Base-by-base conservation (phyloP, 2,888 invertebrate genomes). In the Allygus modestus region DNA sequence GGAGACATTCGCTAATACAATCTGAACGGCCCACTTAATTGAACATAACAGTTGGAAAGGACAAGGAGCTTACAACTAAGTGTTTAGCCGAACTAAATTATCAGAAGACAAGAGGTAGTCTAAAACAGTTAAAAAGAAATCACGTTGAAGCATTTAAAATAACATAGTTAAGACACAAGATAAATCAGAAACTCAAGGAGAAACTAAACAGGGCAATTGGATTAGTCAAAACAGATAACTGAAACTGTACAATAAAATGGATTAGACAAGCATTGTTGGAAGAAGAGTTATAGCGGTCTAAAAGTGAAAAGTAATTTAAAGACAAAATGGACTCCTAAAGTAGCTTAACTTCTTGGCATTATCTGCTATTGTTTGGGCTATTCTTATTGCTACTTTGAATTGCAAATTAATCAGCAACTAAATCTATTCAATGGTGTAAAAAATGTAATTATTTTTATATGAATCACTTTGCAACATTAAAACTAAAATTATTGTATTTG, bases 231-330 rank as follows among this genome's bases (percentile, higher is more conserved):
- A 65, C 17, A 15, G 31, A 65, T 65, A 17, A 28, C 65, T 31
- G 26, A 65, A 65, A 65, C 0, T 0, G 15, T 28, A 65, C 28
- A 65, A 28, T 31, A 28, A 65, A 28, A 65, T 28, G 20, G 65
- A 12, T 31, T 28, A 31, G 26, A 65, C 65, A 65, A 65, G 65
- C 65, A 15, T 65, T 65, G 65, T 65, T 28, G 65, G 20, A 58
- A 12, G 17, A 65, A 65, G 65, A 65, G 65, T 65, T 65, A 65
- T 65, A 2, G 65, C 15, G 65, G 28, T 65, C 65, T 65, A 65
- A 28, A 65, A 65, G 28, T 65, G 17, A 65, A 65, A 65, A 26
- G 65, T 65, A 65, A 65, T 65, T 65, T 65, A 31, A 65, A 65
- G 65, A 65, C 65, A 65, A 65, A 28, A 2, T 28, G 5, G 28